These are phyloP conservation scores for Caracal caracal DNA, from an alignment of 2,113 vertebrate genomes.

Conservation along the genomic window DNA sequence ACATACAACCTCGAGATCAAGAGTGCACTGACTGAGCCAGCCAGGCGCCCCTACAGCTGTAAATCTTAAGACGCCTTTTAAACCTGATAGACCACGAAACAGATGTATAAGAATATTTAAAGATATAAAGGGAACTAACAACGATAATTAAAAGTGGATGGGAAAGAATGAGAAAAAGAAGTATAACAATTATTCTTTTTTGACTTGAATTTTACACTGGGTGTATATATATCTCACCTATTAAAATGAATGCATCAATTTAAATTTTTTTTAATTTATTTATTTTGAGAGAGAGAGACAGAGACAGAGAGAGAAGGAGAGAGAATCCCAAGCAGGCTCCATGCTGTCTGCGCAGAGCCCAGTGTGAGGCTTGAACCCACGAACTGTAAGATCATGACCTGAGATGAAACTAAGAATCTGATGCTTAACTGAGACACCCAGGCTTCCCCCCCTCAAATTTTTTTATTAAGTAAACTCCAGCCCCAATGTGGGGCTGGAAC, in stretches of 20 bases:
- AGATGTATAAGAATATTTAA: slow-evolving; percentile 29
- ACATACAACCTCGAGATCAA: background rate
- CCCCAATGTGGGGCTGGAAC: background rate
- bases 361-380: too few species aligned
- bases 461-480: background rate
- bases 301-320: too few species aligned
- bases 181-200: background rate
- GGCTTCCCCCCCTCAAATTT: background rate
- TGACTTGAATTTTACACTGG: background rate
- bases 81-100: background rate
- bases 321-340: too few species aligned
- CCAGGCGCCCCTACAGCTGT: background rate
- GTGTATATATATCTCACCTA: background rate
- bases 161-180: background rate
- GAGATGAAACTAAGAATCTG: too few species aligned
- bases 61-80: slow-evolving; percentile 13
- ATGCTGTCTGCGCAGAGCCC: too few species aligned
- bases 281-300: too few species aligned
- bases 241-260: slow-evolving; percentile 27
- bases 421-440: too few species aligned
- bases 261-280: background rate
- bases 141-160: background rate
- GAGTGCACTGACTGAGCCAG: background rate
- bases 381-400: too few species aligned
- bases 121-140: slow-evolving; percentile 10